These are phyloP conservation scores for Hirtodrosophila confusa DNA, from an alignment of 2,888 invertebrate species.

Conservation along the genomic window DNA sequence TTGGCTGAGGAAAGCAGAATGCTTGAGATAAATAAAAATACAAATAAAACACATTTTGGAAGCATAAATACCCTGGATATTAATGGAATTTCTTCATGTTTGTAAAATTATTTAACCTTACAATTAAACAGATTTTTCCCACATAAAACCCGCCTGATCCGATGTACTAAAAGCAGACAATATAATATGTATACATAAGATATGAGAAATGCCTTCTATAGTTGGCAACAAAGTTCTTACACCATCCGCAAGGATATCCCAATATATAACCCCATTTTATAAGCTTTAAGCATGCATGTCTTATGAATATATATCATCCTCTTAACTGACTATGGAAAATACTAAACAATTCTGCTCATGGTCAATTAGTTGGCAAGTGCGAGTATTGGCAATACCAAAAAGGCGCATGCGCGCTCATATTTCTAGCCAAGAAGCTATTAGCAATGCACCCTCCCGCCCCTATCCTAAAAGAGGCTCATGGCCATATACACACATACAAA, in stretches of 20 bases:
- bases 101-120: no score
- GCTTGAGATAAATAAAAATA: background rate
- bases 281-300: no score
- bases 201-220: no score
- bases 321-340: conserved; percentile 5
- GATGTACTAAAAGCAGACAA: no score
- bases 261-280: no score
- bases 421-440: conserved; percentile 42
- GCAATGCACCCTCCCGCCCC: conserved; percentile 21
- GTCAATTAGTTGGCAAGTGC: conserved; percentile 47
- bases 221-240: no score
- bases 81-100: no score
- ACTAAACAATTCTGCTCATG: conserved; percentile 35
- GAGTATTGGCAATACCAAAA: conserved; percentile 40
- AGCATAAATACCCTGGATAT: no score
- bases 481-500: conserved; percentile 30
- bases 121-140: no score
- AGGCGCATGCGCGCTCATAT: conserved; percentile 45
- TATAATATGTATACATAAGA: no score
- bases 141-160: no score
- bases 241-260: no score
- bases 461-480: conserved; percentile 20
- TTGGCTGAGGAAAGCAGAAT: background rate
- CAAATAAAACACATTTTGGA: background rate
- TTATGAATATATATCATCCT: background rate